Conservation (phyloP, 2,888 invertebrate species). For the Spisula solida region DNA sequence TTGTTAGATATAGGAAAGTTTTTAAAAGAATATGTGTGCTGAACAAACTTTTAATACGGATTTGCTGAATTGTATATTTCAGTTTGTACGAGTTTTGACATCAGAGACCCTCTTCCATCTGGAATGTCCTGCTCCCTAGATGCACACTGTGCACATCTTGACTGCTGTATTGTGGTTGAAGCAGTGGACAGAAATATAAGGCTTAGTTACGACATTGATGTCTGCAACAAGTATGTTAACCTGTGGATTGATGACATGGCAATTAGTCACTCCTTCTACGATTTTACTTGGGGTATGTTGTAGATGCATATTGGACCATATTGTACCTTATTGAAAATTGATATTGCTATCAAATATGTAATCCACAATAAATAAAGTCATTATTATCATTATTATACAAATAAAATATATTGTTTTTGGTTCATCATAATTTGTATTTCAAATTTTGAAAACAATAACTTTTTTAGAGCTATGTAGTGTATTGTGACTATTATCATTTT, state of each 20-base stretch:
- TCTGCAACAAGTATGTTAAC: background rate
- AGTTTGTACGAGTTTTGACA: background rate
- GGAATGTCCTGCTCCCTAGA: background rate
- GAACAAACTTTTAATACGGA: too few species aligned
- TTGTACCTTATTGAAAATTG: too few species aligned
- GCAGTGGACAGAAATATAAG: background rate
- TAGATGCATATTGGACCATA: background rate
- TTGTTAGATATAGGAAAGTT: too few species aligned
- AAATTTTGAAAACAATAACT: too few species aligned
- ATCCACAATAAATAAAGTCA: too few species aligned
- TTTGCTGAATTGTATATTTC: background rate
- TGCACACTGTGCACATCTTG: background rate
- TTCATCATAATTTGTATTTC: too few species aligned
- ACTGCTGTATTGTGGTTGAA: background rate
- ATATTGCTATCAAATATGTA: too few species aligned
- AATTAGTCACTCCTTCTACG: background rate
- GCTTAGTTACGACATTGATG: background rate
- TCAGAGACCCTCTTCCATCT: background rate
- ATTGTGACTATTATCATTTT: too few species aligned
- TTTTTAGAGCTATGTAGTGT: too few species aligned
- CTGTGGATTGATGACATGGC: background rate
- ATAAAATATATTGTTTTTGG: too few species aligned
- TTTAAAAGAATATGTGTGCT: too few species aligned
- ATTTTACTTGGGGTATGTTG: conserved; percentile 24
- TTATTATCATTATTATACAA: too few species aligned